Conservation (phyloP, 2,113 vertebrate genomes). For the Paralichthys olivaceus region DNA sequence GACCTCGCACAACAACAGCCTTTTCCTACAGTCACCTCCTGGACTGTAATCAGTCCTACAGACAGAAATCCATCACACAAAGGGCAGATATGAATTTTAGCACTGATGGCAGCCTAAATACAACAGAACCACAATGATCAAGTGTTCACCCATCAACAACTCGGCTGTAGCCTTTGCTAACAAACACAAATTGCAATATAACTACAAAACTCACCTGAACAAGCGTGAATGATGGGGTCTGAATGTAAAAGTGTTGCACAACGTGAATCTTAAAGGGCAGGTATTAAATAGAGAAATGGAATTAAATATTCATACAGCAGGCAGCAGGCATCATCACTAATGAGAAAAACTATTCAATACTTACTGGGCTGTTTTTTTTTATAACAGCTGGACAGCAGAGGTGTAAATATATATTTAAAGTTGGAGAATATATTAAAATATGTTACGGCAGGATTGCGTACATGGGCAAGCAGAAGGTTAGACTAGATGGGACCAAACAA, state of each 20-base stretch:
- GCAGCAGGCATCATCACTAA: background rate
- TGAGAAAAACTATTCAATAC: background rate
- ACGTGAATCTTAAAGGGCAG: constrained; percentile 38
- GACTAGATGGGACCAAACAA: too few species aligned
- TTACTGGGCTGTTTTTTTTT: background rate
- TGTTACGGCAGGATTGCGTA: background rate
- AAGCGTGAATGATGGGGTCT: background rate
- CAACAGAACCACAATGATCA: too few species aligned
- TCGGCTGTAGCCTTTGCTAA: background rate
- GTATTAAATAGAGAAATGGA: constrained; percentile 8
- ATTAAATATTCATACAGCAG: constrained; percentile 30
- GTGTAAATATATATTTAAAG: background rate
- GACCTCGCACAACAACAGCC: background rate
- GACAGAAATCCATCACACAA: background rate
- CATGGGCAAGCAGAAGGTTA: too few species aligned
- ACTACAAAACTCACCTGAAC: background rate
- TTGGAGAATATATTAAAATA: background rate
- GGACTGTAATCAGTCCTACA: background rate
- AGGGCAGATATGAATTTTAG: background rate
- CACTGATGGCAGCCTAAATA: too few species aligned
- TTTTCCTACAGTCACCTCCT: background rate
- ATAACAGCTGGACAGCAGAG: background rate
- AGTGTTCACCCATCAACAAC: background rate
- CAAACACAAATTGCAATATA: background rate
- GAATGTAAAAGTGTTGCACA: background rate